Conservation (phyloP, 2,888 invertebrate species). For the Molanna angustata region DNA sequence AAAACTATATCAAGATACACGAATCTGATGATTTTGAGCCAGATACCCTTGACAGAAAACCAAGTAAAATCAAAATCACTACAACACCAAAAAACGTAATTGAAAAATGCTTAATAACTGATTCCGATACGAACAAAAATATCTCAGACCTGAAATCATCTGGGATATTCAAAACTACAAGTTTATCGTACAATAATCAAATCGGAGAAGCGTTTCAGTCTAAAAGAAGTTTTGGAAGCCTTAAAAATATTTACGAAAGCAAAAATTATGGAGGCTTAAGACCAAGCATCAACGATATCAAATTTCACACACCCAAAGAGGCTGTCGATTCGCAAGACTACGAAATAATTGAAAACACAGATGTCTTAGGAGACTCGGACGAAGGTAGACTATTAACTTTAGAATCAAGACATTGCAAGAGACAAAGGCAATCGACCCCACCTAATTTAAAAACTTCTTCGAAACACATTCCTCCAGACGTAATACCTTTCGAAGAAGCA, state of each 20-base stretch:
- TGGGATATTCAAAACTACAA: constrained; percentile 66
- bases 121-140: constrained; percentile 6
- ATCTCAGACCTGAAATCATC: constrained; percentile 62
- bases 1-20: constrained; percentile 70
- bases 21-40: constrained; percentile 85
- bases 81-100: constrained; percentile 30
- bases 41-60: constrained; percentile 80
- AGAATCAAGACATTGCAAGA: constrained; percentile 69
- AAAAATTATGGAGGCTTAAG: constrained; percentile 51
- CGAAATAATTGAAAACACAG: constrained; percentile 29
- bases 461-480: constrained; percentile 61
- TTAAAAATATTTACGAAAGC: constrained; percentile 73
- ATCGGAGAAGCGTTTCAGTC: constrained; percentile 13
- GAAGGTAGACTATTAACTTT: constrained; percentile 67
- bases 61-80: constrained; percentile 54
- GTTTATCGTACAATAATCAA: constrained; percentile 31
- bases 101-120: background rate
- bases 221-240: constrained; percentile 42
- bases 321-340: constrained; percentile 28
- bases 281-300: constrained; percentile 39
- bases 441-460: constrained; percentile 49
- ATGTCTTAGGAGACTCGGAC: constrained; percentile 39
- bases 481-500: constrained; percentile 58
- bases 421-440: constrained; percentile 63
- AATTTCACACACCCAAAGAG: constrained; percentile 28